A percentile compares a stretch with the other conserved stretches of the same genome.
phyloP scores from a whole-genome alignment of 2,113 vertebrate species.

The Cryptomyrus ogoouensis region DNA sequence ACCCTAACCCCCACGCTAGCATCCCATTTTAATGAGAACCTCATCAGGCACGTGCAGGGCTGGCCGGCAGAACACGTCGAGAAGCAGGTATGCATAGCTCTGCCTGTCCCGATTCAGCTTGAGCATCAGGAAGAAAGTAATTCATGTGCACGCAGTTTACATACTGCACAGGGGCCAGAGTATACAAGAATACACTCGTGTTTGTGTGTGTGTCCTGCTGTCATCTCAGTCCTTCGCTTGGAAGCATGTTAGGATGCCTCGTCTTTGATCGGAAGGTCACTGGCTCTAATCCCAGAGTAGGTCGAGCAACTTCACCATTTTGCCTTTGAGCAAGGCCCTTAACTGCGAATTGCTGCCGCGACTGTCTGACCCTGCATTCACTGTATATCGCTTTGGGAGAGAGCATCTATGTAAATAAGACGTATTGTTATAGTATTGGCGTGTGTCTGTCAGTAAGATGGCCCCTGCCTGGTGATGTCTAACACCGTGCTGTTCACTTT shows the following conservation, averaged over 20 bases:
- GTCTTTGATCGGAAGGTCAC: not conserved
- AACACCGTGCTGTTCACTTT: not conserved
- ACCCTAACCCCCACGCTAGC: conserved; percentile 87
- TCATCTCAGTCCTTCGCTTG: not conserved
- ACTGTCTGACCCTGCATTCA: not conserved
- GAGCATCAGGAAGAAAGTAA: not conserved
- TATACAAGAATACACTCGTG: not conserved
- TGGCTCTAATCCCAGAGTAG: not conserved
- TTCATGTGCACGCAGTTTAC: not conserved
- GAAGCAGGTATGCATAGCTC: conserved; percentile 75
- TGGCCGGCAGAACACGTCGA: conserved; percentile 97
- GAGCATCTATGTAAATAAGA: not conserved
- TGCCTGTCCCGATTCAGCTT: not conserved
- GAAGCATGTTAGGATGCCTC: not conserved
- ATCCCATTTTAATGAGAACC: conserved; percentile 91
- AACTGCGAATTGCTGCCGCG: not conserved
- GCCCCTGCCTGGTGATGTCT: not conserved
- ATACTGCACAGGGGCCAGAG: not conserved
- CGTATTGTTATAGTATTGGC: not conserved
- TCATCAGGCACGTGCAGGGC: conserved; percentile 95
- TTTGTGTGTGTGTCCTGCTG: not conserved
- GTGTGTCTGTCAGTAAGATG: not conserved
- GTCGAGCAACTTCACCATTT: not conserved
- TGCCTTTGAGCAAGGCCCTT: not conserved
- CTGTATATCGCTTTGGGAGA: not conserved